Conservation (phyloP, 2,888 invertebrate species). For the Ophion ventricosus region DNA sequence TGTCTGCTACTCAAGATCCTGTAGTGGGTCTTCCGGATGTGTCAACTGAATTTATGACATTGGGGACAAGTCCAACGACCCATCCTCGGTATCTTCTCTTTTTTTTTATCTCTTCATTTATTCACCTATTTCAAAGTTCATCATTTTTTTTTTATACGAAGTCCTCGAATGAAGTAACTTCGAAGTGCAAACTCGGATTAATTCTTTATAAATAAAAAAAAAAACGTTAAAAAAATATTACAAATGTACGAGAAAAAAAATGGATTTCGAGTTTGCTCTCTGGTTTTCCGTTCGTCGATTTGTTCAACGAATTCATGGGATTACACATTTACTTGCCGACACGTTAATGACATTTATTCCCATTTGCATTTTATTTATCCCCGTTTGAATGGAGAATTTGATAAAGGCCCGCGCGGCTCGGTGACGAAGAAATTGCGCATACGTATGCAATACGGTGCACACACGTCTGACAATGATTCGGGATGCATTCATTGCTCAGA, state of each 20-base stretch:
- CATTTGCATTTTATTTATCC: constrained; percentile 36
- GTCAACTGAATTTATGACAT: constrained; percentile 42
- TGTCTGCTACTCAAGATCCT: constrained; percentile 22
- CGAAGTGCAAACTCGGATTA: too few relatives aligned
- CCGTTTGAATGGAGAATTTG: constrained; percentile 33
- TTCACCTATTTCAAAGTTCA: neutral
- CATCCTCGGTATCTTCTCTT: neutral
- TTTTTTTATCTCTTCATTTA: neutral
- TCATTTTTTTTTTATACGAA: neutral
- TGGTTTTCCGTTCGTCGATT: too few relatives aligned
- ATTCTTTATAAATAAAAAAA: too few relatives aligned
- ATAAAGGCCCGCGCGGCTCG: neutral
- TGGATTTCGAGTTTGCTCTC: too few relatives aligned
- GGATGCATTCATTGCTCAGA: constrained; percentile 60
- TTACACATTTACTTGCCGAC: neutral
- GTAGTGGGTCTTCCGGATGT: constrained; percentile 4
- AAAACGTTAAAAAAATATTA: too few relatives aligned
- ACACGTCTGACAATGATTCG: constrained; percentile 47
- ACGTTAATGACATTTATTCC: constrained; percentile 6
- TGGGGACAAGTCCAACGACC: constrained; percentile 21
- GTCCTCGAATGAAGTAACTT: too few relatives aligned
- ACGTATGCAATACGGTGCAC: constrained; percentile 20
- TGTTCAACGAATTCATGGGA: too few relatives aligned
- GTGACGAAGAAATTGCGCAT: constrained; percentile 23
- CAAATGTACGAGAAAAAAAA: too few relatives aligned